Conservation (phyloP, 2,797 vertebrate species). For the Toxotes lorentzi region DNA sequence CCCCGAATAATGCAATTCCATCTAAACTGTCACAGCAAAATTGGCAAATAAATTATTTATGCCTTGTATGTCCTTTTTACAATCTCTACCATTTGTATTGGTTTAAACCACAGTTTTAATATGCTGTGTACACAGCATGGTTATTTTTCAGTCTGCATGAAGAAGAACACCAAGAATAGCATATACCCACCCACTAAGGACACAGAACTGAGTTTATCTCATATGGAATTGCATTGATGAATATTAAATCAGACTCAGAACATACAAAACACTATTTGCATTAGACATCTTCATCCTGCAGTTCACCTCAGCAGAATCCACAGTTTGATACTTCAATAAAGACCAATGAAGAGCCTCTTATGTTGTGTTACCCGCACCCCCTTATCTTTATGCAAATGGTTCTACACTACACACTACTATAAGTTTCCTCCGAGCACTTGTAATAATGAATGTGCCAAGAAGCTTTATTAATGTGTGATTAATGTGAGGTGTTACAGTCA, state of each 20-base stretch:
- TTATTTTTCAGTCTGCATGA: constrained; percentile 30
- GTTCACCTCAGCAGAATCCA: constrained; percentile 9
- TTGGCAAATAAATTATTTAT: constrained; percentile 20
- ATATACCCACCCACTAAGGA: constrained; percentile 4
- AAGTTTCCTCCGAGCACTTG: constrained; percentile 40
- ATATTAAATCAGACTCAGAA: constrained; percentile 50
- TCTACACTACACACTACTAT: constrained; percentile 9
- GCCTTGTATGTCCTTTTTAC: constrained; percentile 1
- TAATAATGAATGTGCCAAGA: constrained; percentile 56
- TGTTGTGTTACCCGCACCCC: constrained; percentile 11
- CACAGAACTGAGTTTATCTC: constrained; percentile 30
- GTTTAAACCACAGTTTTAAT: constrained; percentile 3
- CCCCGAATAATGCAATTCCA: neutral
- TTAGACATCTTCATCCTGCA: neutral
- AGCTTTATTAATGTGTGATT: constrained; percentile 65
- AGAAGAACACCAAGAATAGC: constrained; percentile 29
- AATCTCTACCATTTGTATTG: neutral
- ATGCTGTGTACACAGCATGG: neutral
- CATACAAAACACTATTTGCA: constrained; percentile 5
- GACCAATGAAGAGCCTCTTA: constrained; percentile 39
- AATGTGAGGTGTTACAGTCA: constrained; percentile 46
- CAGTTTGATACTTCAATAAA: constrained; percentile 31
- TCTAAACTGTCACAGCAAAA: constrained; percentile 8
- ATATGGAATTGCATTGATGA: constrained; percentile 53
- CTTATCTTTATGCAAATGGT: constrained; percentile 45